phyloP scores from a whole-genome alignment of 2,797 vertebrate species.

The Anguilla obscura region DNA sequence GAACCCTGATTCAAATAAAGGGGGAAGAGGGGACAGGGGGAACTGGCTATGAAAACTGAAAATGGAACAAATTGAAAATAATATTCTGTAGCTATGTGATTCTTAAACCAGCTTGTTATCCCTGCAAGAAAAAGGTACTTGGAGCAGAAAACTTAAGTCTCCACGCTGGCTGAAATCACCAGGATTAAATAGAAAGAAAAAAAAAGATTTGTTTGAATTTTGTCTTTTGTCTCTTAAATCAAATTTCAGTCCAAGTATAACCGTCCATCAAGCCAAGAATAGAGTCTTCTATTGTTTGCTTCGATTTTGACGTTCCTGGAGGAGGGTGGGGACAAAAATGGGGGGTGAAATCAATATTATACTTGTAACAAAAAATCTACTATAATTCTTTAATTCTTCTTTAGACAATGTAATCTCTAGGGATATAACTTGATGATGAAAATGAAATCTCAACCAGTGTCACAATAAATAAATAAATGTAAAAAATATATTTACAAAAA shows the following conservation, averaged over 20 bases:
- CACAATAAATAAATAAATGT: background rate
- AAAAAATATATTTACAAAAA: background rate
- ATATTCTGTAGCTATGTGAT: conserved; percentile 70
- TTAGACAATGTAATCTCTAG: background rate
- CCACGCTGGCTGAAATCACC: conserved; percentile 78
- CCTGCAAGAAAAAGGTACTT: conserved; percentile 77
- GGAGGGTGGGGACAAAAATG: conserved; percentile 35
- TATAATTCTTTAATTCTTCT: background rate
- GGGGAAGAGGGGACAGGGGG: conserved; percentile 68
- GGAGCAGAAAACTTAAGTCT: conserved; percentile 79
- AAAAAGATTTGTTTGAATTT: conserved; percentile 66
- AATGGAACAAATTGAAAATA: conserved; percentile 38
- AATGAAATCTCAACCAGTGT: background rate
- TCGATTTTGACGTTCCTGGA: conserved; percentile 92
- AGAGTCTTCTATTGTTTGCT: conserved; percentile 86
- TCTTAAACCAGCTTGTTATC: conserved; percentile 81
- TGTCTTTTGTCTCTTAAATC: conserved; percentile 76
- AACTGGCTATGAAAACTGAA: conserved; percentile 60
- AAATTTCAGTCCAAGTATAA: conserved; percentile 75
- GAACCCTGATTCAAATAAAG: conserved; percentile 71
- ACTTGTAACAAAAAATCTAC: background rate
- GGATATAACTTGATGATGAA: background rate
- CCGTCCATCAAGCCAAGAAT: conserved; percentile 75
- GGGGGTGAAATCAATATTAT: conserved; percentile 18
- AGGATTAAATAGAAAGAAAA: conserved; percentile 63